phyloP scores from a whole-genome alignment of 2,113 vertebrate species.

The Ailurus styani region DNA sequence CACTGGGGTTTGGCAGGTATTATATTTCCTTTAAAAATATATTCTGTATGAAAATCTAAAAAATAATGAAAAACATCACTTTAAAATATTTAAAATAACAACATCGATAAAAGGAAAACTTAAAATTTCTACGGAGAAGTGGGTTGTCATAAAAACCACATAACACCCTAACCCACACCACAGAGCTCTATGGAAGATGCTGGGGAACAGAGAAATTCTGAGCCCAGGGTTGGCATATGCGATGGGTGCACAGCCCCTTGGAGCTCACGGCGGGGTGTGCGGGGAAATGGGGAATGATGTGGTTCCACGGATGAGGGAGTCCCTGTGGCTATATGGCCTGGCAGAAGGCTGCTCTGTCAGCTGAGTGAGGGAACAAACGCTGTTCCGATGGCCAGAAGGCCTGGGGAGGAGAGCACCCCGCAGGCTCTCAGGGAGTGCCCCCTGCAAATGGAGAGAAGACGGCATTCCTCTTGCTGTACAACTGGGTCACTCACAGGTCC shows the following conservation, averaged over 20 bases:
- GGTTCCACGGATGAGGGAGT: neutral
- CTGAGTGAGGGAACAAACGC: neutral
- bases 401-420: neutral
- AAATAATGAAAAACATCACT: neutral
- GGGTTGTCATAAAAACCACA: neutral
- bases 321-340: neutral
- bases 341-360: neutral
- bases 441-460: neutral
- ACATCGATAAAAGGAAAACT: neutral
- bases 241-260: neutral
- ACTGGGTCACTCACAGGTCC: neutral
- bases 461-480: neutral
- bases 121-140: neutral
- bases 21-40: neutral
- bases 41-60: neutral
- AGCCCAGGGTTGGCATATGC: neutral
- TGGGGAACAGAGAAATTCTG: neutral
- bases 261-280: neutral
- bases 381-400: neutral
- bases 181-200: neutral
- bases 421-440: neutral
- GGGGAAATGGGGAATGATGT: neutral
- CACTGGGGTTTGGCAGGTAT: neutral
- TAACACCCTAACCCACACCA: neutral
- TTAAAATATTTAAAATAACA: slow-evolving; percentile 8